These are phyloP conservation scores for Leptarthrus brevirostris DNA, from an alignment of 2,888 invertebrate species.

Conservation along the genomic window DNA sequence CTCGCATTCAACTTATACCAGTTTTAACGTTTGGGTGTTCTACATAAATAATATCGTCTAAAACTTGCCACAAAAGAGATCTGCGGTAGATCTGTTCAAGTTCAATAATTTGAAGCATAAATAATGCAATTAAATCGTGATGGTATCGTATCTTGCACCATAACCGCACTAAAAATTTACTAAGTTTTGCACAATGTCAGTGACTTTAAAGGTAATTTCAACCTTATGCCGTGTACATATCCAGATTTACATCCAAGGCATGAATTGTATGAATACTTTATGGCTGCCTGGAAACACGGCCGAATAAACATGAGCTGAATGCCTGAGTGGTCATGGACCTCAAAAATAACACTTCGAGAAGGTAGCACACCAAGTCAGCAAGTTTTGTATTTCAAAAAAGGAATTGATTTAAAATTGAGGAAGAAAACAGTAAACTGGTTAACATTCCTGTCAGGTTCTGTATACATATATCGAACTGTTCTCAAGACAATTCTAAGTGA, in stretches of 20 bases:
- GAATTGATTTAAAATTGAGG: constrained; percentile 28
- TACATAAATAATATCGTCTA: too few relatives aligned
- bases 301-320: constrained; percentile 38
- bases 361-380: constrained; percentile 14
- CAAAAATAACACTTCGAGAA: constrained; percentile 20
- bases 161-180: background rate
- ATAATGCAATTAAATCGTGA: constrained; percentile 22
- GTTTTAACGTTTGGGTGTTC: too few relatives aligned
- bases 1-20: too few relatives aligned
- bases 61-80: too few relatives aligned
- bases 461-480: background rate
- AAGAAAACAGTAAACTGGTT: constrained; percentile 40
- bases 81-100: too few relatives aligned
- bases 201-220: constrained; percentile 38
- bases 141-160: constrained; percentile 16
- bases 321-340: constrained; percentile 46
- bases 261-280: constrained; percentile 43
- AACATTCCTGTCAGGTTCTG: constrained; percentile 22
- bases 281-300: constrained; percentile 43
- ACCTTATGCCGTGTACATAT: constrained; percentile 17
- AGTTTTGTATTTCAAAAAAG: constrained; percentile 11
- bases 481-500: background rate
- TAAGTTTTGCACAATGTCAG: constrained; percentile 29
- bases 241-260: constrained; percentile 44
- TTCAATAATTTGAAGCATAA: background rate